These are phyloP conservation scores for Rhynchomys soricoides DNA, from an alignment of 2,113 vertebrate genomes.

Conservation along the genomic window DNA sequence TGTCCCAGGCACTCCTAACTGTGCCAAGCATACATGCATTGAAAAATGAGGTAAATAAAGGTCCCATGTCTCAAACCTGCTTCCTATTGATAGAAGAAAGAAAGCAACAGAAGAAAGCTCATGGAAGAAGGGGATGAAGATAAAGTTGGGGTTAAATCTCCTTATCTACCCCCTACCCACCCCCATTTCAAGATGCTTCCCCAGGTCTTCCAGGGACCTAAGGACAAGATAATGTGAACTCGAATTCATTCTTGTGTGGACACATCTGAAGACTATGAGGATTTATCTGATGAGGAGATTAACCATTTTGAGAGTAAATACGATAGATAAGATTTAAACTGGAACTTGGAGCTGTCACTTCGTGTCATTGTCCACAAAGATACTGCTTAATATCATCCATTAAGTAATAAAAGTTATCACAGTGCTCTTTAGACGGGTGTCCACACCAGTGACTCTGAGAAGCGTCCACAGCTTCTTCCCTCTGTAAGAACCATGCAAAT, in stretches of 20 bases:
- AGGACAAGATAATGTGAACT: neutral
- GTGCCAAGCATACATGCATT: neutral
- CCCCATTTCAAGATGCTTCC: neutral
- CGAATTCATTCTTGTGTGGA: neutral
- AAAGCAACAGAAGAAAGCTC: neutral
- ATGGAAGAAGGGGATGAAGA: neutral
- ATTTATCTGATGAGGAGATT: neutral
- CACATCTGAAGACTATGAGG: neutral
- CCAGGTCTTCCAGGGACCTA: neutral
- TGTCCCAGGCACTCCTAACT: neutral
- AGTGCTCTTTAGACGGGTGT: neutral
- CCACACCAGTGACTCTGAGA: neutral
- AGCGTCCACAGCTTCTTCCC: neutral
- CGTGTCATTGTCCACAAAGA: neutral
- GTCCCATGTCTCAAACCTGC: neutral
- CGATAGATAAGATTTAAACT: conserved; percentile 19
- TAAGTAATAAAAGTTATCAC: neutral
- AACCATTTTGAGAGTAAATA: neutral
- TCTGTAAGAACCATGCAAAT: neutral
- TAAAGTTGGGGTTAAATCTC: neutral
- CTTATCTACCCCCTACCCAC: neutral
- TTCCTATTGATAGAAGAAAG: neutral
- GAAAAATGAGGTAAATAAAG: neutral
- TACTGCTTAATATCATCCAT: neutral
- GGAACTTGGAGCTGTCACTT: neutral